Evolutionary conservation across 2,113 vertebrate genomes (phyloP).

Genomic region (Nothobranchius kuhntae): DNA sequence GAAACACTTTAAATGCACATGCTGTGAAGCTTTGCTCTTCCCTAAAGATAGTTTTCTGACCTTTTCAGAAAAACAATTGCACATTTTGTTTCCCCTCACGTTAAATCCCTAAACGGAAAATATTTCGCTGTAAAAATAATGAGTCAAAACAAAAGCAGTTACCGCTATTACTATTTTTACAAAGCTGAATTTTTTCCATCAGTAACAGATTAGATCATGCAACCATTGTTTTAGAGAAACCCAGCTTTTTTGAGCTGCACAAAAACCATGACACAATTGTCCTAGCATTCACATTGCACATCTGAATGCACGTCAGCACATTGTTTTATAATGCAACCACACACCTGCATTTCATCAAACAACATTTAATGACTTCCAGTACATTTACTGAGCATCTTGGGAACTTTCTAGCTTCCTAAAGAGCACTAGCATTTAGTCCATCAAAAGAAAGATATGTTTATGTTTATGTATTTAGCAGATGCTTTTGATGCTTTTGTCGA

Average conservation of each 20-base stretch:
- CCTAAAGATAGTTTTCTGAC: too few relatives aligned
- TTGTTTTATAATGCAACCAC: slow-evolving; percentile 2
- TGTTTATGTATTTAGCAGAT: too few relatives aligned
- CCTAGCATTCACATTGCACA: background rate
- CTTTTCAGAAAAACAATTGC: too few relatives aligned
- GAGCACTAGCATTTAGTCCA: slow-evolving; percentile 54
- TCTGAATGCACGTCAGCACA: slow-evolving; percentile 2
- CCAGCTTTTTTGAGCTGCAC: too few relatives aligned
- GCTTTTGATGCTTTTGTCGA: too few relatives aligned
- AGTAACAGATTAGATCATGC: too few relatives aligned
- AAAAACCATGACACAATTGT: background rate
- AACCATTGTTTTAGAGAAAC: too few relatives aligned
- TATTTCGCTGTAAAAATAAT: background rate
- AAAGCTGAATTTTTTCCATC: too few relatives aligned
- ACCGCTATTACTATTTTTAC: background rate
- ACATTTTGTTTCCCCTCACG: too few relatives aligned
- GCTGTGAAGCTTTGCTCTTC: too few relatives aligned
- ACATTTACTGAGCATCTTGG: slow-evolving; percentile 34
- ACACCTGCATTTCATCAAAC: slow-evolving; percentile 37
- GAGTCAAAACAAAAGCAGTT: background rate
- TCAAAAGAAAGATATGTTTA: slow-evolving; percentile 13
- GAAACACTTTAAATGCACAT: too few relatives aligned
- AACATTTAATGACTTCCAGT: slow-evolving; percentile 51
- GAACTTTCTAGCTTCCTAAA: slow-evolving; percentile 17
- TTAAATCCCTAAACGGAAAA: too few relatives aligned